A percentile compares a stretch with the other conserved stretches of the same genome.
phyloP scores from a whole-genome alignment of 2,797 vertebrate species.

The Kryptopterus vitreolus region DNA sequence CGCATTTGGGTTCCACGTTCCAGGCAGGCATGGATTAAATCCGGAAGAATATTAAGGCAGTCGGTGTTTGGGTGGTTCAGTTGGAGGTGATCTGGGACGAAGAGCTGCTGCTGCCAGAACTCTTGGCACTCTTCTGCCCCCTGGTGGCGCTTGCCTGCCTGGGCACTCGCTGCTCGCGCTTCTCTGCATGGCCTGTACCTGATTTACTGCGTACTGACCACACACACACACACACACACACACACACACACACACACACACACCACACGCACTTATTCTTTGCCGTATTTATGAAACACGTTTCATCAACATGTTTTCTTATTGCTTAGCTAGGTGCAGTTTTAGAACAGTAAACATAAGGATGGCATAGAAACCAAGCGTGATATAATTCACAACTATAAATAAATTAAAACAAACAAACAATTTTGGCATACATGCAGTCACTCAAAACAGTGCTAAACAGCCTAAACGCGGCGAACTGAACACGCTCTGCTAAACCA shows the following conservation, averaged over 20 bases:
- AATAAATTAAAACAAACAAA: neutral
- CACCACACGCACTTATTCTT: neutral
- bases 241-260: conserved; percentile 16
- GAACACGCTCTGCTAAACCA: neutral
- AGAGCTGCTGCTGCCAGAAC: conserved; percentile 78
- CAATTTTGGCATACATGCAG: conserved; percentile 2
- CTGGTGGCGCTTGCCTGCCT: conserved; percentile 87
- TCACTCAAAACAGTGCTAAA: neutral
- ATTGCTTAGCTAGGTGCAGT: no score
- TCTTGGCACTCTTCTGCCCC: conserved; percentile 85
- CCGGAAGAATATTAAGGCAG: neutral
- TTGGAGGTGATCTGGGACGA: conserved; percentile 77
- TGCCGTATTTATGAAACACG: neutral
- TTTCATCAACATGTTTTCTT: no score
- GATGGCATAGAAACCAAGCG: neutral
- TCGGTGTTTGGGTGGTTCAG: conserved; percentile 23
- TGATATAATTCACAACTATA: neutral
- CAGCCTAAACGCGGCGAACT: neutral
- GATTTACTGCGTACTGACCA: conserved; percentile 82
- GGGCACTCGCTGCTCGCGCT: conserved; percentile 86
- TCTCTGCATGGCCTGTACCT: conserved; percentile 71
- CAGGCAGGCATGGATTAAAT: neutral
- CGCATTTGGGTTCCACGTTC: no score
- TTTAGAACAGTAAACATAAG: no score
- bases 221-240: conserved; percentile 21